These are phyloP conservation scores for Chaetodon trifascialis DNA, from an alignment of 2,113 vertebrate genomes.

Conservation along the genomic window DNA sequence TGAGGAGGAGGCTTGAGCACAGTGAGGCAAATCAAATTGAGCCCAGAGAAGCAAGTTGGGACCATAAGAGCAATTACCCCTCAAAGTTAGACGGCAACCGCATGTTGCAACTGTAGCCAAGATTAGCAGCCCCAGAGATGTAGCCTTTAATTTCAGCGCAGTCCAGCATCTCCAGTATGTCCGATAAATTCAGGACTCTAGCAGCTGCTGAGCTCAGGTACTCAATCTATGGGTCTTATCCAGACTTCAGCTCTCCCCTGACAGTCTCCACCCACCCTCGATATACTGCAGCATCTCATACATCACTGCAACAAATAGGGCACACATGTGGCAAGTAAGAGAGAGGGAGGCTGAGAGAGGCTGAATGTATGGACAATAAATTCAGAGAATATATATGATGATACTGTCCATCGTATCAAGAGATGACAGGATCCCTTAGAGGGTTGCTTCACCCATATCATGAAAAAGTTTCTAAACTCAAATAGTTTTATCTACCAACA, in stretches of 20 bases:
- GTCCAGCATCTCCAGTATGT: slow-evolving; percentile 34
- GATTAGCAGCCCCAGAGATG: slow-evolving; percentile 43
- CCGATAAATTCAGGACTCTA: slow-evolving; percentile 58
- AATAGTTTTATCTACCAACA: background rate
- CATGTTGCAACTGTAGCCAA: slow-evolving; percentile 36
- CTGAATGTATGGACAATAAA: slow-evolving; percentile 17
- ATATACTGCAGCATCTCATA: slow-evolving; percentile 62
- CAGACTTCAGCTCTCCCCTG: slow-evolving; percentile 50
- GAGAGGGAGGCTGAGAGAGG: slow-evolving; percentile 22
- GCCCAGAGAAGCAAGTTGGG: slow-evolving; percentile 26
- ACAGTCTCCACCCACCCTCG: slow-evolving; percentile 52
- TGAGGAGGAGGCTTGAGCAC: slow-evolving; percentile 21
- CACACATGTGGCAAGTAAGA: slow-evolving; percentile 39
- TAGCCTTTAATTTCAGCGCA: slow-evolving; percentile 50
- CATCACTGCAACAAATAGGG: slow-evolving; percentile 69
- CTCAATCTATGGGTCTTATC: slow-evolving; percentile 70
- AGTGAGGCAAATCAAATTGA: slow-evolving; percentile 46
- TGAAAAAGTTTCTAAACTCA: background rate
- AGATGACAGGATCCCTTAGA: background rate
- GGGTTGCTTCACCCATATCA: background rate
- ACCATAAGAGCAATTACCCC: slow-evolving; percentile 40
- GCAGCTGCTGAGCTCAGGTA: slow-evolving; percentile 61
- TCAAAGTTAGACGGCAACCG: slow-evolving; percentile 33
- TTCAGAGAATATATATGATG: slow-evolving; percentile 19
- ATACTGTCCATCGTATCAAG: slow-evolving; percentile 18